Evolutionary conservation across 2,797 vertebrate genomes (phyloP).

Genomic region (Cetoscarus ocellatus): DNA sequence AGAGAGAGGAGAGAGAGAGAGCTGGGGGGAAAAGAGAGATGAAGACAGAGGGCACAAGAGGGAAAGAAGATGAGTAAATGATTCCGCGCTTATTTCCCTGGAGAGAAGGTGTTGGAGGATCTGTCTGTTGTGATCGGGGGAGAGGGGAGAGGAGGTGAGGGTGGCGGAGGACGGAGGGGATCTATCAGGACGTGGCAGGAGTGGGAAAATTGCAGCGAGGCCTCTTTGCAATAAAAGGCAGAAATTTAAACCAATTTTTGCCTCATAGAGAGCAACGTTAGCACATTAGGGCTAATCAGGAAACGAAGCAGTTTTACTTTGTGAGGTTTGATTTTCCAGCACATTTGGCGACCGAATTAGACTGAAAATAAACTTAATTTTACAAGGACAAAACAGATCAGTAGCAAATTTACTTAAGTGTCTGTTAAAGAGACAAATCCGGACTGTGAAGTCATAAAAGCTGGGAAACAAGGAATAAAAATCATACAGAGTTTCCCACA

Average conservation of each 20-base stretch:
- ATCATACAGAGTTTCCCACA: no score
- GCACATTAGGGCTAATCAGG: constrained; percentile 50
- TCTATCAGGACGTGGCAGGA: constrained; percentile 52
- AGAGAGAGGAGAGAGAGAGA: constrained; percentile 18
- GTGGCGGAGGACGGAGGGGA: constrained; percentile 36
- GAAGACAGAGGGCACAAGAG: constrained; percentile 66
- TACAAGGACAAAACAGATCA: constrained; percentile 4
- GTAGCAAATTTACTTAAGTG: constrained; percentile 15
- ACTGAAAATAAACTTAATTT: constrained; percentile 10
- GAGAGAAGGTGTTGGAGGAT: constrained; percentile 72
- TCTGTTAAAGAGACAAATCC: background rate
- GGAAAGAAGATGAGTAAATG: constrained; percentile 78
- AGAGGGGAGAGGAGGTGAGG: constrained; percentile 54
- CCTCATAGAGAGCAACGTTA: constrained; percentile 51
- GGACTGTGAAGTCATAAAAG: background rate
- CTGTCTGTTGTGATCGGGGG: constrained; percentile 76
- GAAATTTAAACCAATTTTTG: constrained; percentile 57
- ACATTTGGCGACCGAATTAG: constrained; percentile 1
- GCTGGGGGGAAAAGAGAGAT: constrained; percentile 44
- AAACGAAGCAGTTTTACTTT: constrained; percentile 20
- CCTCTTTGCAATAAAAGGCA: constrained; percentile 72
- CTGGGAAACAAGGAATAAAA: no score
- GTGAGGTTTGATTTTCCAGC: constrained; percentile 12
- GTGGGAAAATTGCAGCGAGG: constrained; percentile 69
- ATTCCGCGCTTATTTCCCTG: constrained; percentile 79